Percentiles rank a stretch among this genome's conserved stretches.
These are phyloP conservation scores for Microplitis manilae DNA, from an alignment of 2,888 invertebrate species.

Conservation along the genomic window DNA sequence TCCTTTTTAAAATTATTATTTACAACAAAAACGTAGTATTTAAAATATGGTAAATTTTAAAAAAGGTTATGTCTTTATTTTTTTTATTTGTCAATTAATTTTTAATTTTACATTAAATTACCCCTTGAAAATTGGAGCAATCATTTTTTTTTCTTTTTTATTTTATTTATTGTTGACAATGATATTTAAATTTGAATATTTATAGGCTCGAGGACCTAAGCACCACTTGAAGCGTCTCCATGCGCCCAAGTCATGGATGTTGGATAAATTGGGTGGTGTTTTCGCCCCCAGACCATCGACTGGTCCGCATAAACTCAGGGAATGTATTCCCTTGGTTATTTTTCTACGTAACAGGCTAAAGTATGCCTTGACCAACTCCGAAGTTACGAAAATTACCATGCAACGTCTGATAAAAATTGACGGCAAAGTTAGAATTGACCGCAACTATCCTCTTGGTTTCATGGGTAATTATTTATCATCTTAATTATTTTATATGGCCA, in stretches of 20 bases:
- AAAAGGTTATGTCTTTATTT: neutral
- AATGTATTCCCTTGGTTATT: slow-evolving; percentile 96
- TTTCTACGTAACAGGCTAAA: slow-evolving; percentile 98
- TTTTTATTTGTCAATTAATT: neutral
- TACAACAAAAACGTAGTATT: neutral
- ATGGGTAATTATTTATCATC: slow-evolving; percentile 83
- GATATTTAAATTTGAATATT: slow-evolving; percentile 48
- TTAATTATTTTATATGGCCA: slow-evolving; percentile 68
- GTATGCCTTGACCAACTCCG: slow-evolving; percentile 97
- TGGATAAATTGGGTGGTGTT: slow-evolving; percentile 98
- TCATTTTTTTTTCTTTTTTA: neutral
- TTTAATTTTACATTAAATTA: neutral
- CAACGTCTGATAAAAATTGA: slow-evolving; percentile 98
- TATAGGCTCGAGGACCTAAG: slow-evolving; percentile 97
- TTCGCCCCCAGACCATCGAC: slow-evolving; percentile 98
- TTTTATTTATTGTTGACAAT: neutral
- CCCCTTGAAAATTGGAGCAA: neutral
- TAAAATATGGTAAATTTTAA: neutral
- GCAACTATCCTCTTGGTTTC: slow-evolving; percentile 97
- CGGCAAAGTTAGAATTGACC: slow-evolving; percentile 97
- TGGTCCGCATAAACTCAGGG: slow-evolving; percentile 97
- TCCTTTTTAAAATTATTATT: neutral
- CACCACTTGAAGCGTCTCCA: slow-evolving; percentile 99
- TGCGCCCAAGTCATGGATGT: slow-evolving; percentile 99
- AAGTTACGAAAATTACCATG: slow-evolving; percentile 98